Evolutionary conservation across 2,797 vertebrate species (phyloP).

Genomic region (Huso huso): DNA sequence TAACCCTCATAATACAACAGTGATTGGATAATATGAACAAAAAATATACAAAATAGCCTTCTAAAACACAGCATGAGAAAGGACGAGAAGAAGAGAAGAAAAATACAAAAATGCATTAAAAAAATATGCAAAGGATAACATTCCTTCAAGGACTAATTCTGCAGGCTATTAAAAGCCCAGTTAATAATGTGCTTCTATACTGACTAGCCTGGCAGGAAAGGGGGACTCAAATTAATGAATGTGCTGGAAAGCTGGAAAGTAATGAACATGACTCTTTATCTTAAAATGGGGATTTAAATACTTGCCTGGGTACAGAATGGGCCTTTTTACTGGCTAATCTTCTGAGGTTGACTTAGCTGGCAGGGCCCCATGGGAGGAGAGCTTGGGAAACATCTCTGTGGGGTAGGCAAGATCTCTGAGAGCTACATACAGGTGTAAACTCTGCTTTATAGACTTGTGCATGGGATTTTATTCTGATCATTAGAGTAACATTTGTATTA

Average conservation of each 20-base stretch:
- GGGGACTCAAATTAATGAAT: constrained; percentile 51
- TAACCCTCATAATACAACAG: too few relatives aligned
- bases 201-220: constrained; percentile 46
- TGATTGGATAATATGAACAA: too few relatives aligned
- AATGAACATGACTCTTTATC: constrained; percentile 49
- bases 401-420: too few relatives aligned
- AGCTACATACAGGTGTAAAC: too few relatives aligned
- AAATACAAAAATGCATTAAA: too few relatives aligned
- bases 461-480: too few relatives aligned
- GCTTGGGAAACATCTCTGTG: not conserved
- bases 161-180: constrained; percentile 34
- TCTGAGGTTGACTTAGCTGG: constrained; percentile 13
- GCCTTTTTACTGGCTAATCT: constrained; percentile 12
- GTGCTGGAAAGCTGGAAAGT: constrained; percentile 34
- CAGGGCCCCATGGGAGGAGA: not conserved
- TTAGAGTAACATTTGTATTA: too few relatives aligned
- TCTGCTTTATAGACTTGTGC: too few relatives aligned
- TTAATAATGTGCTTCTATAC: constrained; percentile 51
- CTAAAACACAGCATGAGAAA: too few relatives aligned
- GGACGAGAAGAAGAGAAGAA: too few relatives aligned
- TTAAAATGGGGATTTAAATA: constrained; percentile 43
- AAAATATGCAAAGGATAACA: not conserved
- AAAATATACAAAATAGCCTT: too few relatives aligned
- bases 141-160: constrained; percentile 37
- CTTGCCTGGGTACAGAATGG: constrained; percentile 25